These are phyloP conservation scores for Ectropis grisescens DNA, from an alignment of 1,140 invertebrate species.

Conservation along the genomic window DNA sequence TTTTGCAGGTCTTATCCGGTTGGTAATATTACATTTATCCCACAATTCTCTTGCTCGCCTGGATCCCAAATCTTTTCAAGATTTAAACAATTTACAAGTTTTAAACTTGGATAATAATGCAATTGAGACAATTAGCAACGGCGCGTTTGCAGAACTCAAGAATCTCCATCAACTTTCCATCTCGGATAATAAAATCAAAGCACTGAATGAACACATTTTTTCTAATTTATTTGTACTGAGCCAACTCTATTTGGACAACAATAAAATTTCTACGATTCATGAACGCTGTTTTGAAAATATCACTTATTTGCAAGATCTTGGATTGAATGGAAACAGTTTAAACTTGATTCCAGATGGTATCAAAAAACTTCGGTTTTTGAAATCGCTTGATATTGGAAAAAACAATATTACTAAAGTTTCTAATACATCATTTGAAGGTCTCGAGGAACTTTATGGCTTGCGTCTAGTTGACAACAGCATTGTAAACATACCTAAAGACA, in stretches of 20 bases:
- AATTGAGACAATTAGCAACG: constrained; percentile 80
- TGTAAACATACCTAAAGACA: constrained; percentile 75
- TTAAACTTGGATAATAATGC: constrained; percentile 83
- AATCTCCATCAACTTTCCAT: constrained; percentile 83
- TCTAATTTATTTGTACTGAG: constrained; percentile 81
- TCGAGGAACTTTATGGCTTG: constrained; percentile 75
- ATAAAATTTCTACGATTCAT: constrained; percentile 77
- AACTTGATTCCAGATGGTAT: constrained; percentile 80
- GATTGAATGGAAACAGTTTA: constrained; percentile 82
- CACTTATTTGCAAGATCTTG: constrained; percentile 83
- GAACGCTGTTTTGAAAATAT: constrained; percentile 84
- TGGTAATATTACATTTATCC: constrained; percentile 84
- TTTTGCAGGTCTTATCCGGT: constrained; percentile 79
- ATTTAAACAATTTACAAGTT: constrained; percentile 82
- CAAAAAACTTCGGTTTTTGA: constrained; percentile 76
- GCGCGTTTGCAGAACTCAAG: constrained; percentile 80
- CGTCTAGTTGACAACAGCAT: constrained; percentile 78
- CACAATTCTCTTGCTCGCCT: constrained; percentile 80
- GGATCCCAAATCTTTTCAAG: constrained; percentile 81
- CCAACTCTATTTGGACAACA: constrained; percentile 82
- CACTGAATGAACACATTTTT: constrained; percentile 79
- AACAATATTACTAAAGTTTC: constrained; percentile 77
- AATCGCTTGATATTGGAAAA: constrained; percentile 84
- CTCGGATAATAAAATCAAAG: constrained; percentile 79
- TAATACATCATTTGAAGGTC: constrained; percentile 74